A percentile compares a stretch with the other conserved stretches of the same genome.
Evolutionary conservation across 2,888 invertebrate species (phyloP).

Genomic region (Corythucha ciliata): DNA sequence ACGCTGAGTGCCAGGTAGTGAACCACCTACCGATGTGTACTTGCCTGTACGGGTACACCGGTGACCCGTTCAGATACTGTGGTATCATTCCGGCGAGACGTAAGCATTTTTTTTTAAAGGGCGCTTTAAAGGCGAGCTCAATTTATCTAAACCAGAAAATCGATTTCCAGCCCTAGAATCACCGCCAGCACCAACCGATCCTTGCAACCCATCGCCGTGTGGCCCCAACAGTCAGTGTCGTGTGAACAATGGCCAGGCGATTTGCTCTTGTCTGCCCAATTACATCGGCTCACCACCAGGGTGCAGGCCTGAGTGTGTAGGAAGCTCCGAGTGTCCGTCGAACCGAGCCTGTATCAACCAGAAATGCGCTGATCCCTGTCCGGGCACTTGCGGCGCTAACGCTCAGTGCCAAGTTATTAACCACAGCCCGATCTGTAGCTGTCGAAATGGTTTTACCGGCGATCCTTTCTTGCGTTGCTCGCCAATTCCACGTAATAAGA

Average conservation of each 20-base stretch:
- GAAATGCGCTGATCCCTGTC: conserved; percentile 62
- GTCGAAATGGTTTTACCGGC: conserved; percentile 49
- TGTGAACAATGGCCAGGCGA: conserved; percentile 50
- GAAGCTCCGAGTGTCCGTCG: conserved; percentile 55
- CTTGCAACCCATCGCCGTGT: conserved; percentile 54
- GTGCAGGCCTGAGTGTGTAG: conserved; percentile 59
- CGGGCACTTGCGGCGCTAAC: conserved; percentile 59
- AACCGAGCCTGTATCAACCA: conserved; percentile 57
- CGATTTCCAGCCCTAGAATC: not conserved
- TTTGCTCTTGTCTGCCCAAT: conserved; percentile 60
- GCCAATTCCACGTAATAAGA: conserved; percentile 44
- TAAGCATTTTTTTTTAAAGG: too few relatives aligned
- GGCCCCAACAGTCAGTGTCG: conserved; percentile 54
- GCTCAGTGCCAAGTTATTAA: conserved; percentile 61
- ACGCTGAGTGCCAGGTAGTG: conserved; percentile 63
- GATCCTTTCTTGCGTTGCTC: conserved; percentile 45
- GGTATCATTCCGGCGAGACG: conserved; percentile 42
- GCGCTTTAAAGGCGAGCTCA: conserved; percentile 13
- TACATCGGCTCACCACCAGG: conserved; percentile 59
- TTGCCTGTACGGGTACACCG: conserved; percentile 59
- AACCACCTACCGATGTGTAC: conserved; percentile 61
- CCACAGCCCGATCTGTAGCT: conserved; percentile 62
- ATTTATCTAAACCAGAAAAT: conserved; percentile 25
- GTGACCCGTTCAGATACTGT: conserved; percentile 65
- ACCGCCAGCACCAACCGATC: conserved; percentile 47